phyloP scores from a whole-genome alignment of 2,797 vertebrate species.

The Cuculus canorus region DNA sequence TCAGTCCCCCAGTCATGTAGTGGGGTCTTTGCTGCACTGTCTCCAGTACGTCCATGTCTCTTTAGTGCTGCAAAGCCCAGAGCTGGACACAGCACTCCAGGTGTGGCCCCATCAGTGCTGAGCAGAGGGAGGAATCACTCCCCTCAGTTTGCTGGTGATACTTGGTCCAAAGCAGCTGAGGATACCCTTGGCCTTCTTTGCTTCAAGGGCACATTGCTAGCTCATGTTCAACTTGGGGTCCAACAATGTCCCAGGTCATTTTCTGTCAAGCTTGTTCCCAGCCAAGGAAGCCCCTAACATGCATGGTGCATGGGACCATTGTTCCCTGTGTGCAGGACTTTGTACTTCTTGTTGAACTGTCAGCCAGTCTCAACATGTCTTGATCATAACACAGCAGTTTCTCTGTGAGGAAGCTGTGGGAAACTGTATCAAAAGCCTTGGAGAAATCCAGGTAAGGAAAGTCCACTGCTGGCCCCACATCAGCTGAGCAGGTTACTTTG shows the following conservation, averaged over 20 bases:
- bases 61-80: not conserved
- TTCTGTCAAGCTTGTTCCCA: not conserved
- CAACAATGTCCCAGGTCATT: not conserved
- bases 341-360: not conserved
- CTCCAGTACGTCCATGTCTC: not conserved
- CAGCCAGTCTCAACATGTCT: no score
- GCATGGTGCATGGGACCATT: not conserved
- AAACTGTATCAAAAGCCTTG: no score
- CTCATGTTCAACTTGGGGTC: not conserved
- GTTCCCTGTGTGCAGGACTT: not conserved
- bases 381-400: no score
- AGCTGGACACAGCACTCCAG: not conserved
- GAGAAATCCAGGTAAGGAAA: no score
- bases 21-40: not conserved
- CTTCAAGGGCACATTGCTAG: no score
- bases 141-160: no score
- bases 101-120: accelerated
- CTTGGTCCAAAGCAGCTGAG: not conserved
- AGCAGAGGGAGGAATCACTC: no score
- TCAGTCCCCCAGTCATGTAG: not conserved
- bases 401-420: no score
- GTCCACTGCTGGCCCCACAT: no score
- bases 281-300: no score
- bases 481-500: no score
- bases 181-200: not conserved